Evolutionary conservation across 2,113 vertebrate species (phyloP), one percentile per base, ranked within the genome.

Genomic region (Manacus vitellinus): DNA sequence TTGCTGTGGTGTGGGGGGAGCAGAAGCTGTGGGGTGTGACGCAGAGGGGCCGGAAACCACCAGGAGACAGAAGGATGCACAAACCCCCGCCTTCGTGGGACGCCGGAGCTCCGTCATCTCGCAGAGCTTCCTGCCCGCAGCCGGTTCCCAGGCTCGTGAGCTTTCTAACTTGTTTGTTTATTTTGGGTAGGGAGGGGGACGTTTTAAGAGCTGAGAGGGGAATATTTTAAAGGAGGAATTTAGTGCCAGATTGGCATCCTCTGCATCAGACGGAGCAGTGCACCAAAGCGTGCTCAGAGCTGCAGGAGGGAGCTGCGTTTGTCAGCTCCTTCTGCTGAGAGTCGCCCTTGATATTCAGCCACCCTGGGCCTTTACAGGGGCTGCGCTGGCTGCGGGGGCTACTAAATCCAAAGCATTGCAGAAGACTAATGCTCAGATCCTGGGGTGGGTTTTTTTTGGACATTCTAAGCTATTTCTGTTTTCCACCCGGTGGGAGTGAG

Each of bases 101-200:
- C 1, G 33, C 70, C 4, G 79, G 12, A 75, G 89, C 77, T 59
- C 54, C 4, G 3, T 74, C 92, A 93, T 61, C 85, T 12, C 15
- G 0, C 41, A 43, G 77, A 52, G 37, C 83, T 95, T 91, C 92
- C 95, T 80, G 86, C 91, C 58, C 0, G 27, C 85, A 70, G 73
- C 43, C 62, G 0, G 4, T 24, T 89, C 84, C 62, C 59, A 16
- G 80, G 92, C 92, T 95, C 17, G 2, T 92, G 72, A 94, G 92
- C 33, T 80, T 52, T 58, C 74, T 8, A 54, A 16, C 44, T 75
- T 87, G 81, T 94, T 95, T 96, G 88, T 93, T 96, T 94, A 76
- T 90, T 94, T 72, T 80, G 43, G 44, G 85, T 82, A 79, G 30
- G 73, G 61, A 81, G 59, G 68, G 65, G 61, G 59, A 12, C 51